Evolutionary conservation across 1,140 invertebrate species (phyloP).

Genomic region (Pemphigus obesinymphae): DNA sequence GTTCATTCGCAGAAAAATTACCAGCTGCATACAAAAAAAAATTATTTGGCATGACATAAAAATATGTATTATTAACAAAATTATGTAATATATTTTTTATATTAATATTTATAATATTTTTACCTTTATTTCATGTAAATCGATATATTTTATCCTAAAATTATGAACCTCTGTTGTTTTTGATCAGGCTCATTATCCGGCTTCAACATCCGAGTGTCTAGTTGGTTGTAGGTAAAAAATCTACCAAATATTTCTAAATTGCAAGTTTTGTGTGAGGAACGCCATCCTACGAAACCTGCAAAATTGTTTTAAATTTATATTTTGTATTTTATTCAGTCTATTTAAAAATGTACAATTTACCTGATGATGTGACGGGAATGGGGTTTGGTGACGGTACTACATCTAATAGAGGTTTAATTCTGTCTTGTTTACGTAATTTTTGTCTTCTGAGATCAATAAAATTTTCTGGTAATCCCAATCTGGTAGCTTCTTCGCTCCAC

Average conservation of each 20-base stretch:
- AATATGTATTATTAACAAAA: background rate
- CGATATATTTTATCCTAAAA: slow-evolving; percentile 16
- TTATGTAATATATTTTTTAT: background rate
- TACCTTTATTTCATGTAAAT: background rate
- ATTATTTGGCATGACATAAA: slow-evolving; percentile 54
- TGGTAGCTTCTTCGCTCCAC: slow-evolving; percentile 35
- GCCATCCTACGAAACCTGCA: slow-evolving; percentile 52
- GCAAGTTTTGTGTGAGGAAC: slow-evolving; percentile 50
- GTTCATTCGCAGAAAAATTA: slow-evolving; percentile 57
- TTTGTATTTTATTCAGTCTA: background rate
- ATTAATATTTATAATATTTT: background rate
- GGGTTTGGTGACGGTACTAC: slow-evolving; percentile 22
- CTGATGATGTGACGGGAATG: slow-evolving; percentile 41
- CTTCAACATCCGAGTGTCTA: slow-evolving; percentile 43
- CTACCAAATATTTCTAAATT: slow-evolving; percentile 51
- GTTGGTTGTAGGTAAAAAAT: slow-evolving; percentile 50
- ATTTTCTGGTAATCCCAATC: slow-evolving; percentile 36
- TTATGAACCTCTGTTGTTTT: slow-evolving; percentile 40
- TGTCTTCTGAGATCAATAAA: slow-evolving; percentile 40
- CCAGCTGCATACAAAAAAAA: slow-evolving; percentile 61
- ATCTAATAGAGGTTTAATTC: slow-evolving; percentile 22
- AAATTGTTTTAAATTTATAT: background rate
- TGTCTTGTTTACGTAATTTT: slow-evolving; percentile 36
- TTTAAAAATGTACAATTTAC: background rate
- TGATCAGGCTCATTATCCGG: slow-evolving; percentile 37